phyloP scores from a whole-genome alignment of 1,140 invertebrate species.

The Rhagoletis zephyria region DNA sequence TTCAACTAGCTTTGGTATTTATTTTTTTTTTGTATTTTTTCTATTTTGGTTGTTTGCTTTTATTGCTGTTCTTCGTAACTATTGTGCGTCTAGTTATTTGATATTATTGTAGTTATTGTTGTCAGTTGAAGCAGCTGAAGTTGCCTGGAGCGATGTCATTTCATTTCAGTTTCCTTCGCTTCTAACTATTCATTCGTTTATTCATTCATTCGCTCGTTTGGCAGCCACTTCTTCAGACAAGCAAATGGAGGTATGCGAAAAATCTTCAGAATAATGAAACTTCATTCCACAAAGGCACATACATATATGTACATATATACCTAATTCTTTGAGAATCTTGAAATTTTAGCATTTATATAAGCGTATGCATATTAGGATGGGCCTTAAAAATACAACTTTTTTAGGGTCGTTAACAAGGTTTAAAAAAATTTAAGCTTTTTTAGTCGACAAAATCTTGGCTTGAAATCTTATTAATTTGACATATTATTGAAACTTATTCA shows the following conservation, averaged over 20 bases:
- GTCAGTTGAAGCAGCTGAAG: background rate
- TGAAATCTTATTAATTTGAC: no score
- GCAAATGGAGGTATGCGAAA: background rate
- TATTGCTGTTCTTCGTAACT: no score
- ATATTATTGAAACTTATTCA: no score
- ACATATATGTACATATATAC: no score
- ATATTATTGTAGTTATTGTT: background rate
- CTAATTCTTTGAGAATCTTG: no score
- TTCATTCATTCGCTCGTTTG: background rate
- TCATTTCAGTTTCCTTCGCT: background rate
- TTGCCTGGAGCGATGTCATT: slow-evolving; percentile 6
- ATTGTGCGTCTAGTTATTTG: no score
- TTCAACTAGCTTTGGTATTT: background rate
- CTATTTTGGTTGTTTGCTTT: background rate
- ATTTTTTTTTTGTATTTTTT: background rate
- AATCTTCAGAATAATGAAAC: background rate
- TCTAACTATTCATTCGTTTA: background rate
- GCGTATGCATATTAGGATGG: no score
- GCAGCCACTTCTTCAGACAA: background rate
- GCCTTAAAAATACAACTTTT: no score
- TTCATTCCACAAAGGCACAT: background rate
- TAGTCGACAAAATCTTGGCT: no score
- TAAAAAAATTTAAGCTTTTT: no score
- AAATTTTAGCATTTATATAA: no score
- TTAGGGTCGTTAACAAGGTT: no score